Conservation (phyloP, 1,140 invertebrate genomes). For the Cataglyphis hispanica region DNA sequence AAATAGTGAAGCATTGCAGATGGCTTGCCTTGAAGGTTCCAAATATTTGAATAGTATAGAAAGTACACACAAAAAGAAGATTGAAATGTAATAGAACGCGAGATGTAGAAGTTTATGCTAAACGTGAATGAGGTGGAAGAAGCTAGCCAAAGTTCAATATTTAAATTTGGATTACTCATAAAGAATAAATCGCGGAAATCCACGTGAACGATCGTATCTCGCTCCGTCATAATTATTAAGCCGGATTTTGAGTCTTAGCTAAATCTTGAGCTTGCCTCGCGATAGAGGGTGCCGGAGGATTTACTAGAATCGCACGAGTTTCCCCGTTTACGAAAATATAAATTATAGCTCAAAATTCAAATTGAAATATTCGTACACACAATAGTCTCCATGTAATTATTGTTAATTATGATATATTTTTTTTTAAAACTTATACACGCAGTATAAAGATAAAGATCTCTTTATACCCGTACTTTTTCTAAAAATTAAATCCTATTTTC, state of each 20-base stretch:
- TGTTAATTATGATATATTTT: neutral
- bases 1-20: neutral
- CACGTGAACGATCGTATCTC: constrained; percentile 30
- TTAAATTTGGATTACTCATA: constrained; percentile 74
- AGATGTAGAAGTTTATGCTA: neutral
- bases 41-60: constrained; percentile 57
- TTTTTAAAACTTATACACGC: neutral
- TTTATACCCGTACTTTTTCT: neutral
- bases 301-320: neutral
- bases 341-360: neutral
- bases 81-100: constrained; percentile 12
- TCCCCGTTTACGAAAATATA: neutral
- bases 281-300: no score
- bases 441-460: neutral
- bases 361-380: neutral
- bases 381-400: neutral
- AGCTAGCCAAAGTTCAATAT: constrained; percentile 71
- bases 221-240: constrained; percentile 38
- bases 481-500: neutral
- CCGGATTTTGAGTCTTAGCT: constrained; percentile 38
- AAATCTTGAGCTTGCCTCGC: constrained; percentile 8
- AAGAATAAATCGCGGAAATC: constrained; percentile 40
- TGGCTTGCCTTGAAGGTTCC: neutral
- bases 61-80: constrained; percentile 13
- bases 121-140: constrained; percentile 43